These are phyloP conservation scores for Platerodrilus igneus DNA, from an alignment of 2,888 invertebrate species.

Conservation along the genomic window DNA sequence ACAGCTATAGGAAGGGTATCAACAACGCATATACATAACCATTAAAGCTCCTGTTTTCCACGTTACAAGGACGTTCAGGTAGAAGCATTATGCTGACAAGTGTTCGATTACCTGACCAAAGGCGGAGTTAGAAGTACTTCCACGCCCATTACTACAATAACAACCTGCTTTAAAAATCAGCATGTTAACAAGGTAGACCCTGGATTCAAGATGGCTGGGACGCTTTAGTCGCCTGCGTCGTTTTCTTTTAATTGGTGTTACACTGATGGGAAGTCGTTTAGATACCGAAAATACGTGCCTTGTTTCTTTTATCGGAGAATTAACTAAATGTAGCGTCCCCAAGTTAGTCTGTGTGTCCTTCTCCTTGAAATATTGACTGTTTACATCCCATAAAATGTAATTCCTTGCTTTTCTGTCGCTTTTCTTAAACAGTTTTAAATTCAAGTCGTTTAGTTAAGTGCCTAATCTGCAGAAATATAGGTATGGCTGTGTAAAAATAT, in stretches of 20 bases:
- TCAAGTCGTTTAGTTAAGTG: constrained; percentile 19
- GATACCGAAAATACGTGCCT: constrained; percentile 43
- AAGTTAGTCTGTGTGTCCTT: constrained; percentile 21
- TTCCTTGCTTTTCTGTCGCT: constrained; percentile 20
- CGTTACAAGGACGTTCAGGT: constrained; percentile 37
- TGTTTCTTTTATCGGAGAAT: constrained; percentile 44
- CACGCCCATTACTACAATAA: constrained; percentile 41
- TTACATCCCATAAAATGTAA: constrained; percentile 26
- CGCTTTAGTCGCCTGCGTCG: constrained; percentile 43
- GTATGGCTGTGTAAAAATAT: no score
- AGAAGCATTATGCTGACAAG: constrained; percentile 38
- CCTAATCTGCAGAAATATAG: constrained; percentile 9
- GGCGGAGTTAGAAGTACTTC: constrained; percentile 35
- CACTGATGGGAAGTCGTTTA: constrained; percentile 45
- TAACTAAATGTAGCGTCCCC: constrained; percentile 31
- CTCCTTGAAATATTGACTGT: constrained; percentile 23
- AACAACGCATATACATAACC: constrained; percentile 21
- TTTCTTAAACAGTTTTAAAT: constrained; percentile 21
- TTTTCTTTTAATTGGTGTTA: constrained; percentile 46
- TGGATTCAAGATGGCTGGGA: constrained; percentile 47
- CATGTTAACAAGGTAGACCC: constrained; percentile 45
- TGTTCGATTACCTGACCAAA: constrained; percentile 42
- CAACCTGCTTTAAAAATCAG: constrained; percentile 45
- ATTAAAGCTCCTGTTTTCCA: constrained; percentile 32
- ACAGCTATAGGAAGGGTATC: no score